phyloP scores from a whole-genome alignment of 2,113 vertebrate species.

The Tenebrosternarchus preto region DNA sequence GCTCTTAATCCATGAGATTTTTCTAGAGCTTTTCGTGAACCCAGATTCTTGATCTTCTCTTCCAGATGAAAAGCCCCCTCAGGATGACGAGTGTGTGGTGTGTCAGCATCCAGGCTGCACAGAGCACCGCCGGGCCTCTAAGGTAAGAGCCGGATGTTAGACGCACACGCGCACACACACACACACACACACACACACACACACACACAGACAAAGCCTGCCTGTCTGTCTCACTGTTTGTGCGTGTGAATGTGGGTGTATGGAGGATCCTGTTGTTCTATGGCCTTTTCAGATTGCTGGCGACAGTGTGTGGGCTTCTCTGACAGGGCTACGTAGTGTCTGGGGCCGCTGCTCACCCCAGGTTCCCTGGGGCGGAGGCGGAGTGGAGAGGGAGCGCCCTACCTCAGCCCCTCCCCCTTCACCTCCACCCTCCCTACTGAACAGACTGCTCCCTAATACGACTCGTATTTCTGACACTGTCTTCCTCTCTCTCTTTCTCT shows the following conservation, averaged over 20 bases:
- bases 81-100: constrained; percentile 78
- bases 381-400: too few species aligned
- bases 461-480: not conserved
- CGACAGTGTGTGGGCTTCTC: not conserved
- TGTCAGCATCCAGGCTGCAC: constrained; percentile 85
- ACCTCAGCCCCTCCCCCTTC: too few species aligned
- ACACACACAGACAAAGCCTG: not conserved
- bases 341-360: too few species aligned
- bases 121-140: constrained; percentile 77
- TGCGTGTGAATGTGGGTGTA: not conserved
- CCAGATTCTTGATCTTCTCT: constrained; percentile 60
- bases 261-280: not conserved
- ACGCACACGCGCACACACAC: not conserved
- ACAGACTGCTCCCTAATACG: too few species aligned
- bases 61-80: constrained; percentile 79
- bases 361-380: too few species aligned
- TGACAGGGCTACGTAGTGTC: too few species aligned
- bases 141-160: constrained; percentile 86
- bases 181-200: not conserved
- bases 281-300: too few species aligned
- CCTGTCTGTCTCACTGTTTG: not conserved
- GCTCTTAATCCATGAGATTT: too few species aligned
- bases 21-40: too few species aligned
- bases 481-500: not conserved
- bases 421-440: too few species aligned